phyloP scores from a whole-genome alignment of 2,797 vertebrate species.

The Remorina albescens region DNA sequence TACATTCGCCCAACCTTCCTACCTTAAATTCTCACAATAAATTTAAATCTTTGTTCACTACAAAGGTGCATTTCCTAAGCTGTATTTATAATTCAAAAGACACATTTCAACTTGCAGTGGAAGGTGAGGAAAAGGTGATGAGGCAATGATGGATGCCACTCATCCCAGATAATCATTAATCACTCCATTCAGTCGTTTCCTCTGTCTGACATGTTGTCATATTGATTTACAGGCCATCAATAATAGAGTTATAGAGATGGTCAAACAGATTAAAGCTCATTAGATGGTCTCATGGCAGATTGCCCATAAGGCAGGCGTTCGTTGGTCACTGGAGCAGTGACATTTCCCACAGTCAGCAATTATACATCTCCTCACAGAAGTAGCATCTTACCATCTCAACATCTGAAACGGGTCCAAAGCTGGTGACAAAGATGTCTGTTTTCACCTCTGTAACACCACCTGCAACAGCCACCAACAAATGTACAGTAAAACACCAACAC shows the following conservation, averaged over 20 bases:
- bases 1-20: not conserved
- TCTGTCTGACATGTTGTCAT: conserved; percentile 75
- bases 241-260: conserved; percentile 74
- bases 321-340: conserved; percentile 53
- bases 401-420: conserved; percentile 89
- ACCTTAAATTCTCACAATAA: not conserved
- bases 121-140: conserved; percentile 59
- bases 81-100: conserved; percentile 9
- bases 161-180: conserved; percentile 76
- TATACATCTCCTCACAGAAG: conserved; percentile 30
- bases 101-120: conserved; percentile 47
- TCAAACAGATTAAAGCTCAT: conserved; percentile 82
- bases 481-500: not conserved
- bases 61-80: not conserved
- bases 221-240: conserved; percentile 79
- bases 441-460: conserved; percentile 86
- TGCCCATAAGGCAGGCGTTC: conserved; percentile 65
- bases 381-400: conserved; percentile 83
- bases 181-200: conserved; percentile 72
- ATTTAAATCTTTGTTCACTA: not conserved
- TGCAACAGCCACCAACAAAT: conserved; percentile 35
- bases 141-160: conserved; percentile 76
- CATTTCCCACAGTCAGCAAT: conserved; percentile 49
- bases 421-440: conserved; percentile 89
- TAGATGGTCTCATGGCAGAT: conserved; percentile 76